Percentiles rank a stretch among this genome's conserved stretches.
phyloP scores from a whole-genome alignment of 2,888 invertebrate species.

The Harmothoe impar region DNA sequence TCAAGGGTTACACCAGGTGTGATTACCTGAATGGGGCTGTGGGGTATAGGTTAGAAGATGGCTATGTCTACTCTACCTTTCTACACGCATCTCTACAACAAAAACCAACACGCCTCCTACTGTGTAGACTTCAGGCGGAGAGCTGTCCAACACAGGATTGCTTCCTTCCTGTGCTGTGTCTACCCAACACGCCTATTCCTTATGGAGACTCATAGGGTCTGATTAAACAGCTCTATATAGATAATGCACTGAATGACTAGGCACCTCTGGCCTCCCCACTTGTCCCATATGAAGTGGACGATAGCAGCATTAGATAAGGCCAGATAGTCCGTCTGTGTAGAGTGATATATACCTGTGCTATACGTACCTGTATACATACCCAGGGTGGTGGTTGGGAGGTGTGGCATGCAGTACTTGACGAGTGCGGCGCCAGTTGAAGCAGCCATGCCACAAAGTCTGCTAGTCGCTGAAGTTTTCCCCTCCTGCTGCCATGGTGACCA shows the following conservation, averaged over 20 bases:
- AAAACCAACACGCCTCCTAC: neutral
- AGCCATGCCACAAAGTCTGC: neutral
- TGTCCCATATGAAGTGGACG: neutral
- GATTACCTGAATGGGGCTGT: neutral
- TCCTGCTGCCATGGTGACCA: neutral
- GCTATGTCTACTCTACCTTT: neutral
- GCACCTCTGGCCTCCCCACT: constrained; percentile 25
- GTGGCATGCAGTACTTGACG: neutral
- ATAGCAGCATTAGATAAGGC: constrained; percentile 1
- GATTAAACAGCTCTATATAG: neutral
- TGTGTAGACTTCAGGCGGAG: neutral
- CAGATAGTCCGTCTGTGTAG: neutral
- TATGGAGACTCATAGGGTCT: neutral
- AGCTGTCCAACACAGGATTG: neutral
- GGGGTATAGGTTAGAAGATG: neutral
- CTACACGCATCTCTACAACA: neutral
- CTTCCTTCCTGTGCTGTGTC: neutral
- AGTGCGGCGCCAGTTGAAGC: neutral
- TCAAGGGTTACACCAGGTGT: neutral
- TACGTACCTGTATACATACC: constrained; percentile 26
- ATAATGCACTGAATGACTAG: neutral
- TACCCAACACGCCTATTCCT: neutral
- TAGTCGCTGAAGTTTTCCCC: neutral
- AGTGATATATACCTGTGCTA: constrained; percentile 11
- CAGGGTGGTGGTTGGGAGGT: neutral